Conservation (phyloP, 2,888 invertebrate species). For the Drosophila sordidapex region DNA sequence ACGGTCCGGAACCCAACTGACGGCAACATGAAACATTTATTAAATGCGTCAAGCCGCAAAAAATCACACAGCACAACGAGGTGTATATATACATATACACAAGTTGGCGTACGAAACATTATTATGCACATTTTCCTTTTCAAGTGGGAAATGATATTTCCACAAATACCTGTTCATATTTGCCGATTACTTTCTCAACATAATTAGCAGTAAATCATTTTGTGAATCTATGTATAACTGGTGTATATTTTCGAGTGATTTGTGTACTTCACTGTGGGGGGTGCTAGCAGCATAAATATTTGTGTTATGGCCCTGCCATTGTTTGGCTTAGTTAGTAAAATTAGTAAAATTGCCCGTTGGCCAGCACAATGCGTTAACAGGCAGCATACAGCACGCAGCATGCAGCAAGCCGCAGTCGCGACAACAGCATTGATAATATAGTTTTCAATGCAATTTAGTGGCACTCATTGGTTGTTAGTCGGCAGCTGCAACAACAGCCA, state of each 20-base stretch:
- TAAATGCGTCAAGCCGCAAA: conserved; percentile 69
- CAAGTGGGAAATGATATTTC: conserved; percentile 27
- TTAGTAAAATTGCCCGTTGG: conserved; percentile 69
- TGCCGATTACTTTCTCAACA: conserved; percentile 9
- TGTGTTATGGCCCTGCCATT: conserved; percentile 44
- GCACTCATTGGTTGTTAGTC: conserved; percentile 35
- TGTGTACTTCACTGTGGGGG: not conserved
- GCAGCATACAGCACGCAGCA: conserved; percentile 6
- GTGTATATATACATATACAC: not conserved
- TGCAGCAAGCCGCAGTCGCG: conserved; percentile 13
- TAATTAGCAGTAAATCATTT: conserved; percentile 24
- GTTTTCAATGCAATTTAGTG: conserved; percentile 54
- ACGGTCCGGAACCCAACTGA: conserved; percentile 33
- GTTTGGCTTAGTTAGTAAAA: conserved; percentile 70
- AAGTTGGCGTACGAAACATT: not conserved
- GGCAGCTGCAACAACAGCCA: conserved; percentile 67
- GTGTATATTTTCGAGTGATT: conserved; percentile 22
- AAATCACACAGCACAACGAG: conserved; percentile 10
- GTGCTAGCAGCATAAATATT: conserved; percentile 58
- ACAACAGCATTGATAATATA: conserved; percentile 53
- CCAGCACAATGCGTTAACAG: conserved; percentile 7
- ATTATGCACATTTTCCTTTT: conserved; percentile 5
- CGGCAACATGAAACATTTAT: conserved; percentile 73
- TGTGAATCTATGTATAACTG: not conserved
- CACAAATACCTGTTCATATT: conserved; percentile 34